Percentiles rank a stretch among this genome's conserved stretches.
Evolutionary conservation across 2,113 vertebrate genomes (phyloP).

Genomic region (Melanotaenia duboulayi): DNA sequence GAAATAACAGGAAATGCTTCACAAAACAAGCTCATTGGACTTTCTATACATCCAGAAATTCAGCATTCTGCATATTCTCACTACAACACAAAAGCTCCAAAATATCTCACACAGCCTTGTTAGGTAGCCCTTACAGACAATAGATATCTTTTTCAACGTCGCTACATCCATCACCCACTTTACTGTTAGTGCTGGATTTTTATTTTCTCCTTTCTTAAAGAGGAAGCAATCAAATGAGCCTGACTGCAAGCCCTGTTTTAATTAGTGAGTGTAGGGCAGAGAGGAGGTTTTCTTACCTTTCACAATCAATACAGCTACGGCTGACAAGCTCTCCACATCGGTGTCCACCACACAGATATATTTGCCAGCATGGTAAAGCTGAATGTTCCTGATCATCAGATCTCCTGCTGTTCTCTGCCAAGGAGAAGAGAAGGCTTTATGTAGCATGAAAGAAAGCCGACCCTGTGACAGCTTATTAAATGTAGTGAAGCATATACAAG

Average conservation of each 20-base stretch:
- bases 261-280: slow-evolving; percentile 53
- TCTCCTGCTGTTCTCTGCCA: slow-evolving; percentile 89
- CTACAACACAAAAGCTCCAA: slow-evolving; percentile 7
- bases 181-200: slow-evolving; percentile 17
- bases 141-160: slow-evolving; percentile 17
- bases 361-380: slow-evolving; percentile 90
- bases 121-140: slow-evolving; percentile 20
- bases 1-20: slow-evolving; percentile 19
- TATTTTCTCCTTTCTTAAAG: neutral
- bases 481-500: slow-evolving; percentile 59
- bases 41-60: slow-evolving; percentile 24
- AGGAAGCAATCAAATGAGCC: slow-evolving; percentile 33
- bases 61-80: slow-evolving; percentile 30
- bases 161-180: slow-evolving; percentile 18
- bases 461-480: slow-evolving; percentile 72
- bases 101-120: slow-evolving; percentile 20
- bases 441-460: slow-evolving; percentile 74
- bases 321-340: slow-evolving; percentile 91
- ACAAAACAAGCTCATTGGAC: slow-evolving; percentile 42
- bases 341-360: slow-evolving; percentile 93
- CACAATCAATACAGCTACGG: slow-evolving; percentile 89
- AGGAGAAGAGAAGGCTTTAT: slow-evolving; percentile 62
- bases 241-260: slow-evolving; percentile 47
- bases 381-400: slow-evolving; percentile 94
- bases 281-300: slow-evolving; percentile 84